phyloP scores from a whole-genome alignment of 2,797 vertebrate genomes.

The Tragopan temminckii region DNA sequence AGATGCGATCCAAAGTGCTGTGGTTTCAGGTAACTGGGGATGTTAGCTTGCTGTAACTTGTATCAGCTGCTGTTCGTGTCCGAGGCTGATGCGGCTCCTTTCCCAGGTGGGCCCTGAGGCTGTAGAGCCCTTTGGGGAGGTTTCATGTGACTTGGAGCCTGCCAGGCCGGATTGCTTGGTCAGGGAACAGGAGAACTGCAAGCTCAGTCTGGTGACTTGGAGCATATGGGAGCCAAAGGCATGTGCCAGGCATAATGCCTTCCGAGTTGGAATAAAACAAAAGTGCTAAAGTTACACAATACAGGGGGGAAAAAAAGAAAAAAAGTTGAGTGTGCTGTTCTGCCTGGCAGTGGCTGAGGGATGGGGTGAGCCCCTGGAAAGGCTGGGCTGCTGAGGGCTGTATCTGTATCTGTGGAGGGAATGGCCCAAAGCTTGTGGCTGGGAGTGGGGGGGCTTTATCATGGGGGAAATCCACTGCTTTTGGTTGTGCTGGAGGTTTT shows the following conservation, averaged over 20 bases:
- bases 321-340: rapidly evolving
- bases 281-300: background rate
- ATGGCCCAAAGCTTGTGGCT: background rate
- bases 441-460: background rate
- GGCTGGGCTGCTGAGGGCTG: background rate
- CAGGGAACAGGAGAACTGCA: background rate
- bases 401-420: background rate
- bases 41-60: background rate
- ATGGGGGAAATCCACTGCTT: rapidly evolving
- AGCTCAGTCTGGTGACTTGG: background rate
- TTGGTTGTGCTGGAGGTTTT: rapidly evolving
- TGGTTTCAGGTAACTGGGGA: background rate
- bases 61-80: constrained; percentile 11
- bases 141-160: background rate
- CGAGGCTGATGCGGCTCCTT: background rate
- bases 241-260: background rate
- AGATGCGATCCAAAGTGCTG: background rate
- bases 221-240: rapidly evolving
- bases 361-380: background rate
- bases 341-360: rapidly evolving
- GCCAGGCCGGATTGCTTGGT: background rate
- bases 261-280: background rate
- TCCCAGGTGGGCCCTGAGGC: background rate
- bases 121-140: constrained; percentile 12
- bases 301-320: background rate